Conservation (phyloP, 2,797 vertebrate genomes). For the Myoxocephalus aenaeus region DNA sequence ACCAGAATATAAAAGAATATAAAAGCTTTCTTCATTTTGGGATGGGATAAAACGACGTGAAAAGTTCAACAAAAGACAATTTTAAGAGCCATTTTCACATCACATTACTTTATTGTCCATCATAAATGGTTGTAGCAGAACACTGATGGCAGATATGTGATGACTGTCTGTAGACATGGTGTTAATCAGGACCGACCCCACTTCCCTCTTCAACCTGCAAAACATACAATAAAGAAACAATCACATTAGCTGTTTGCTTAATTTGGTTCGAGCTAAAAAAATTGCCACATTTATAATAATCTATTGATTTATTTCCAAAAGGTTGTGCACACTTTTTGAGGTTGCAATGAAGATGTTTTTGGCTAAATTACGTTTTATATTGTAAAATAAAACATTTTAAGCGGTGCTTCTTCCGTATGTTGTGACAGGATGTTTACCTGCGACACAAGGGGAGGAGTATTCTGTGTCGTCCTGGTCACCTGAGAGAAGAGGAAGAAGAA, state of each 20-base stretch:
- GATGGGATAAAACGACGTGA: no score
- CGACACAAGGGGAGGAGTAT: slow-evolving; percentile 58
- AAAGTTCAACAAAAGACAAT: background rate
- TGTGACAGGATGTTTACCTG: slow-evolving; percentile 11
- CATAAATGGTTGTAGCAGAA: background rate
- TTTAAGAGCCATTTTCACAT: background rate
- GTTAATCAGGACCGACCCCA: background rate
- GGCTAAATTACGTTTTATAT: background rate
- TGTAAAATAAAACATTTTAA: no score
- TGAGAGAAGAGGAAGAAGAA: slow-evolving; percentile 41
- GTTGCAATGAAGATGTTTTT: background rate
- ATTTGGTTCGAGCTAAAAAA: background rate
- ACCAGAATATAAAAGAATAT: no score
- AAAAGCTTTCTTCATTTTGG: no score
- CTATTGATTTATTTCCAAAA: background rate
- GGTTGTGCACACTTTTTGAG: background rate
- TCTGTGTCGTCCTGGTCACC: slow-evolving; percentile 67
- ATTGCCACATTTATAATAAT: background rate
- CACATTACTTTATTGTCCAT: background rate
- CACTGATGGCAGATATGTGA: no score
- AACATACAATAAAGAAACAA: background rate
- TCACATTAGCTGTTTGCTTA: background rate
- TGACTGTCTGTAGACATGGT: background rate
- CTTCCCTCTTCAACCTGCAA: slow-evolving; percentile 11
- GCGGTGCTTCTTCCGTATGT: background rate